A percentile compares a stretch with the other conserved stretches of the same genome.
Evolutionary conservation across 2,888 invertebrate genomes (phyloP).

Genomic region (Agrotis exclamationis): DNA sequence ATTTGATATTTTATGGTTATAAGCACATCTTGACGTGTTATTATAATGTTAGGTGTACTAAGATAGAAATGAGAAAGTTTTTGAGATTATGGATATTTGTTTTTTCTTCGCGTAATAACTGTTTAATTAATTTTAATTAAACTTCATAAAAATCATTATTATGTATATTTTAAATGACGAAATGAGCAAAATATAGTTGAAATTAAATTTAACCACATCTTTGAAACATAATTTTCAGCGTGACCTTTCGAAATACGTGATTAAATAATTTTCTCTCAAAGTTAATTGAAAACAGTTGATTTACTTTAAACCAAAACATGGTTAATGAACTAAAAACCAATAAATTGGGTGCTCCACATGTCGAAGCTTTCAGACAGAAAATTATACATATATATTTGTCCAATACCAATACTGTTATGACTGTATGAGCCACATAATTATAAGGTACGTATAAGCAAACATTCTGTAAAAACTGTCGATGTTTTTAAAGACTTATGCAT

Average conservation of each 20-base stretch:
- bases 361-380: not conserved
- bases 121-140: too few relatives aligned
- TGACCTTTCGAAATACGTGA: not conserved
- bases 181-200: not conserved
- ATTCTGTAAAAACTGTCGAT: too few relatives aligned
- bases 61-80: too few relatives aligned
- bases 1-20: conserved; percentile 24
- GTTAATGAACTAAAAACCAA: conserved; percentile 11
- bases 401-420: not conserved
- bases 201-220: not conserved
- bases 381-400: not conserved
- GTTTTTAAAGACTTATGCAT: too few relatives aligned
- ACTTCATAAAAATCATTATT: too few relatives aligned
- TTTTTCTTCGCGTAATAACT: too few relatives aligned
- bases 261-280: not conserved
- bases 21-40: not conserved
- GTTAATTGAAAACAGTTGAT: not conserved
- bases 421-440: not conserved
- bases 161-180: too few relatives aligned
- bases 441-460: too few relatives aligned
- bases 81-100: too few relatives aligned
- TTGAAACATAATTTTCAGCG: not conserved
- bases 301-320: not conserved
- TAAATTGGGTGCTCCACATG: not conserved
- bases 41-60: not conserved